Evolutionary conservation across 2,888 invertebrate genomes (phyloP), one percentile per base, ranked within the genome.

Genomic region (Latheticus oryzae): DNA sequence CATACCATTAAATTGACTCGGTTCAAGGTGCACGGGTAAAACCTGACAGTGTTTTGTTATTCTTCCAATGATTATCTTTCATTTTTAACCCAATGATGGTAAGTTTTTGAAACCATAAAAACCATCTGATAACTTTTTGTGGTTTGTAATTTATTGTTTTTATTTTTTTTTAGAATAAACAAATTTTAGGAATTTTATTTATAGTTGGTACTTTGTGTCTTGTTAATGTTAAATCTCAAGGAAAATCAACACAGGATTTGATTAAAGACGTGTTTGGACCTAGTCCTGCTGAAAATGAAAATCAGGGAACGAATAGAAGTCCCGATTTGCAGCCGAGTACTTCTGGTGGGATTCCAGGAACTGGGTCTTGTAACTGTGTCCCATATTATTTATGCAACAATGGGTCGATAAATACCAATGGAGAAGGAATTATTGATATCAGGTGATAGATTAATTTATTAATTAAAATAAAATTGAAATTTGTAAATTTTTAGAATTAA

Each of bases 351-450:
- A 63, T 63, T 15, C 65, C 66, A 1, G 71, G 66, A 3, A 61
- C 60, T 1, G 71, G 62, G 4, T 54, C 60, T 15, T 92, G 90
- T 17, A 85, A 86, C 42, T 94, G 94, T 71, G 91, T 93, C 0
- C 85, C 87, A 0, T 90, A 89, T 70, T 92, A 89, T 73, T 81
- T 89, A 5, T 94, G 94, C 69, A 81, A 84, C 24, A 78, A 81
- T 53, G 85, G 86, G 28, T 83, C 85, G 0, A 83, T 93, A 7
- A 87, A 87, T 50, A 85, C 82, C 0, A 88, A 89, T 67, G 93
- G 93, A 0, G 78, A 81, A 0, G 89, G 88, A 3, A 78, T 90
- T 21, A 87, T 94, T 43, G 91, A 94, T 69, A 87, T 93, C 47
- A 85, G 93, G 84, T 89, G 78, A 68, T 24, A 3, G n/a, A n/a